Evolutionary conservation across 1,140 invertebrate species (phyloP), one percentile per base, ranked within the genome.

Genomic region (Mesaphorura yosii): DNA sequence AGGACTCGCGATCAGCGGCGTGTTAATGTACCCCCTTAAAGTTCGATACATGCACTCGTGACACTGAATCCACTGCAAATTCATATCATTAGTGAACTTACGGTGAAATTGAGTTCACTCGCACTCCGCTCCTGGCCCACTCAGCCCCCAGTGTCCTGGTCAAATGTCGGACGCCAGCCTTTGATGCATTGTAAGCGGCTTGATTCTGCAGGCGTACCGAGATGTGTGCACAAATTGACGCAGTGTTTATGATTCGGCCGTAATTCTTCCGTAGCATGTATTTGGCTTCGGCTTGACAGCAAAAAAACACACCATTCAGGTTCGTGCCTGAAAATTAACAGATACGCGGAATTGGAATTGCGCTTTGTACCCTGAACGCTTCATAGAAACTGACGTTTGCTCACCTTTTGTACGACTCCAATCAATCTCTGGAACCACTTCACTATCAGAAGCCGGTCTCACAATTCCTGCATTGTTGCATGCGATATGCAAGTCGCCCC

Each of bases 401-500:
- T n/a, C n/a, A n/a, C n/a, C n/a, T n/a, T n/a, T n/a, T n/a, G n/a
- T n/a, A n/a, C n/a, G n/a, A n/a, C n/a, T n/a, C n/a, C n/a, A n/a
- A n/a, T n/a, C n/a, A n/a, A n/a, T n/a, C n/a, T n/a, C n/a, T n/a
- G n/a, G n/a, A n/a, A n/a, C n/a, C n/a, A n/a, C n/a, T n/a, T n/a
- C n/a, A n/a, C n/a, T n/a, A n/a, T n/a, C n/a, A n/a, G n/a, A n/a
- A n/a, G n/a, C n/a, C n/a, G n/a, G n/a, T n/a, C n/a, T n/a, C n/a
- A 60, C 58, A n/a, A 63, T 58, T 14, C 60, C 60, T 28, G 60
- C 58, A 49, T 63, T 63, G 49, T 63, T 63, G 14, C 51, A 49
- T 22, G 46, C 60, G 48, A 63, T 63, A 27, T 63, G 58, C 14
- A 63, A 41, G 34, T 59, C 60, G 20, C 60, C 58, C 22, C 31